Evolutionary conservation across 2,888 invertebrate genomes (phyloP), one percentile per base, ranked within the genome.

Genomic region (Microchrysa polita): DNA sequence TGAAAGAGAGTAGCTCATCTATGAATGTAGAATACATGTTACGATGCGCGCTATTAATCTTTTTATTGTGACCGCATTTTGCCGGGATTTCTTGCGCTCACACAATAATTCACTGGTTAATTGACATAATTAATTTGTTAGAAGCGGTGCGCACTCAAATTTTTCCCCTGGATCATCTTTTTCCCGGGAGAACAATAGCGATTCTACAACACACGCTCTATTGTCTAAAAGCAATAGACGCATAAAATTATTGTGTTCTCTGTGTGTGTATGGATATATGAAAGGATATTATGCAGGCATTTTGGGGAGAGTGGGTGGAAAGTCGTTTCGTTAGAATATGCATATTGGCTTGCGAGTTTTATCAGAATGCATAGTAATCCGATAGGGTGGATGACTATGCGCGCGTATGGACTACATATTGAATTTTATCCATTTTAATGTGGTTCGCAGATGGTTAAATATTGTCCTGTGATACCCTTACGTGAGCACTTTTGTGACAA

Each of bases 361-460:
- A 10, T 52, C n/a, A n/a, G 52, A 42, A 18, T 34, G 61, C 48
- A 18, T 65, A 14, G 67, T 23, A 69, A 57, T 34, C 55, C 23
- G 40, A 57, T 40, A 69, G 69, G 55, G 27, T 34, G 27, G 69
- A 69, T 42, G 55, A 57, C n/a, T n/a, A n/a, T n/a, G n/a, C n/a
- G n/a, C n/a, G n/a, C n/a, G 18, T 20, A 5, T 5, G 34, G 20
- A 55, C 55, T 22, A 20, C n/a, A n/a, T 69, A 69, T 69, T 69
- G 69, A 69, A 57, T 57, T 69, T 69, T 69, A 69, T 69, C 55
- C 69, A 18, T 12, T 40, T 55, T 69, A 69, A 69, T 69, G 22
- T 34, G 69, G 57, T 69, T 69, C 69, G 20, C 69, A 69, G 69
- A 69, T 69, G 69, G 69, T 69, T 69, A 55, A 69, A 69, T 69